Base-by-base conservation (phyloP, 2,888 invertebrate genomes). In the Epinotia ramella region DNA sequence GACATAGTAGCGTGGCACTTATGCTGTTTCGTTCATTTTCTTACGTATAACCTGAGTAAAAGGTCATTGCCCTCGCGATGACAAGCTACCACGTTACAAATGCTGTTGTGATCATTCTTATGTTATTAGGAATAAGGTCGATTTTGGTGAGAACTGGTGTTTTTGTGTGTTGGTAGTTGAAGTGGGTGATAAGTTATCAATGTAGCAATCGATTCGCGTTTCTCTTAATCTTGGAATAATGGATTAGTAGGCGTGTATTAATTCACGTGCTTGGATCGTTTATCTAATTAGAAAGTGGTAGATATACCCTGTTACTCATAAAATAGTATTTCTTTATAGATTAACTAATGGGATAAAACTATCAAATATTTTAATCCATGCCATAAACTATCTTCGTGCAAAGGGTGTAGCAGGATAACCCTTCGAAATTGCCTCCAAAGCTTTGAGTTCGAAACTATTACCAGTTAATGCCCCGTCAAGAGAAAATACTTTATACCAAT, bases 11-110 rank as follows among this genome's bases (percentile, higher is more conserved):
- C 16, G 33, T 28, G 28, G 33, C 62, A 6, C 20, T 28, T 60
- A 33, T 1, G 60, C 28, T 20, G 33, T 70, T 62, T 28, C 24
- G 13, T 3, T 44, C 2, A 18, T 11, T 12, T 40, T 13, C n/a
- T 7, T 44, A 5, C 16, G 6, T 33, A 57, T 44, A 62, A 67
- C 67, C 24, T 9, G 24, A 59, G 46, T 46, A n/a, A n/a, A n/a
- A 68, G 75, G 65, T 75, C 75, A 71, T 9, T 75, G 65, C 13
- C 75, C 75, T 71, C 75, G 9, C 59, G 59, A 60, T 66, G 70
- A 20, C 53, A 66, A 60, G 59, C 59, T 18, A 18, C 74, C 70
- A 75, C 60, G 49, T 18, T 75, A 53, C 24, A 44, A 28, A 33
- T 44, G 65, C 70, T 20, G 24, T 56, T 56, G 33, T 71, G 44